These are phyloP conservation scores for Brienomyrus longianalis DNA, from an alignment of 2,113 vertebrate genomes.

Conservation along the genomic window DNA sequence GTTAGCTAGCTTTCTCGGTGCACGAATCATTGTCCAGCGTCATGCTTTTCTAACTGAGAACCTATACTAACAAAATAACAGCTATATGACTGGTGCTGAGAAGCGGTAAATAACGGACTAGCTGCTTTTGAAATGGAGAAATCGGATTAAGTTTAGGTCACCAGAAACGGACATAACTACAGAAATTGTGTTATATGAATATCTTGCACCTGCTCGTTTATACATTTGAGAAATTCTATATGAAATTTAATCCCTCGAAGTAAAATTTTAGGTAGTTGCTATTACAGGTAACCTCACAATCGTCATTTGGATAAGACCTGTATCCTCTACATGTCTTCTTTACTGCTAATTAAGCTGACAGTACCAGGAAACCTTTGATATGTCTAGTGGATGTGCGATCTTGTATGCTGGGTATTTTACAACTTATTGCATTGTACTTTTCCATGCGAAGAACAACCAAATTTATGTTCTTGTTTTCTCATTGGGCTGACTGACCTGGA, in stretches of 20 bases:
- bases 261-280: too few species aligned
- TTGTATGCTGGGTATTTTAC: too few species aligned
- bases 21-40: background rate
- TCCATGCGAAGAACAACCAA: background rate
- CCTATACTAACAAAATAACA: background rate
- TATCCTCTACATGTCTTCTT: too few species aligned
- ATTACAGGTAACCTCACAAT: too few species aligned
- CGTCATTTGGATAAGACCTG: too few species aligned
- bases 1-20: background rate
- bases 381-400: too few species aligned
- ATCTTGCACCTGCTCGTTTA: too few species aligned
- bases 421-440: background rate
- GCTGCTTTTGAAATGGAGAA: background rate
- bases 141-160: background rate
- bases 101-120: background rate
- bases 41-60: background rate
- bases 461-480: background rate
- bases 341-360: too few species aligned
- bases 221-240: too few species aligned
- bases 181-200: too few species aligned
- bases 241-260: too few species aligned
- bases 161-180: background rate
- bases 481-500: background rate
- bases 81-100: background rate
- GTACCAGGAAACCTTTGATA: too few species aligned